Evolutionary conservation across 1,140 invertebrate species (phyloP).

Genomic region (Drosophila truncata): DNA sequence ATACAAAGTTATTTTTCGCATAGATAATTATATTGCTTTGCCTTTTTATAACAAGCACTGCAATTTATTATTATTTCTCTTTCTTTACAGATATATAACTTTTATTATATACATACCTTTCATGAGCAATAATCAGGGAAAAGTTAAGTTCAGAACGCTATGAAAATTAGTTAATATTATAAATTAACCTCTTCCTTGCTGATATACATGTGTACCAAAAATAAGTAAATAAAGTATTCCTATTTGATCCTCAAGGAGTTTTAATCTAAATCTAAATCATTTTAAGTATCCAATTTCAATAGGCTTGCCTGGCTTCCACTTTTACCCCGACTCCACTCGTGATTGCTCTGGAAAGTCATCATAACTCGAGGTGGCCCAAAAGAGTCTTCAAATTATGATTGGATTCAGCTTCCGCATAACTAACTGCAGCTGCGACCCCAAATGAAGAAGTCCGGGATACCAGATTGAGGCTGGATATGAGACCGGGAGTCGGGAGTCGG

Average conservation of each 20-base stretch:
- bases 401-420: slow-evolving; percentile 54
- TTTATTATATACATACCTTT: neutral
- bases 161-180: no score
- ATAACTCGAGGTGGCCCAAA: slow-evolving; percentile 30
- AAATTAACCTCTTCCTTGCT: neutral
- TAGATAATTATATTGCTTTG: neutral
- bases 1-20: neutral
- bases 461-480: slow-evolving; percentile 4
- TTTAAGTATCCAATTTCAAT: slow-evolving; percentile 30
- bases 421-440: slow-evolving; percentile 57
- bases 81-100: neutral
- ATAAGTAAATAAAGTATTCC: slow-evolving; percentile 2
- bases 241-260: neutral
- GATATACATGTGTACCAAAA: neutral
- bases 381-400: slow-evolving; percentile 58
- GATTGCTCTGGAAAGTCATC: slow-evolving; percentile 42
- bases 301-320: slow-evolving; percentile 1
- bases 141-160: neutral
- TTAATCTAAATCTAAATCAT: slow-evolving; percentile 24
- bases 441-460: slow-evolving; percentile 27
- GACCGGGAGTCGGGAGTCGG: neutral
- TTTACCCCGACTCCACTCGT: slow-evolving; percentile 3
- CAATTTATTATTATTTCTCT: neutral
- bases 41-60: neutral
- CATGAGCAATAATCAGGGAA: neutral